phyloP scores from a whole-genome alignment of 2,113 vertebrate species.

The Taxidea taxus region DNA sequence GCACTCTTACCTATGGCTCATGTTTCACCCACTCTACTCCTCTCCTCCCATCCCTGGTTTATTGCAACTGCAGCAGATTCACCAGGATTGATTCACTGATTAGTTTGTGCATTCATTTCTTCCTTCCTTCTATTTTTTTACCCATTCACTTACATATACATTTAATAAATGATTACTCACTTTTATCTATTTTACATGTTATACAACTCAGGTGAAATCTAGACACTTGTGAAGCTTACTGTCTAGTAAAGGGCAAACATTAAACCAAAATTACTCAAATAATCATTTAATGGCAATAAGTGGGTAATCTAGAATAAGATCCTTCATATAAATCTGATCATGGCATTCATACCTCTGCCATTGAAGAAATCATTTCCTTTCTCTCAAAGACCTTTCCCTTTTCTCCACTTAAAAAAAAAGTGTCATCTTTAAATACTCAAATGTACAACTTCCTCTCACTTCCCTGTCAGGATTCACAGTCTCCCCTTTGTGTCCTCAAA shows the following conservation, averaged over 20 bases:
- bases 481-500: background rate
- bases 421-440: background rate
- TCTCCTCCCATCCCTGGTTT: background rate
- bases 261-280: background rate
- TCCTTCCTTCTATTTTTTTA: background rate
- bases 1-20: too few species aligned
- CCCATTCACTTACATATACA: background rate
- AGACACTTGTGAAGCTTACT: background rate
- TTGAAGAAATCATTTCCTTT: background rate
- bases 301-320: background rate
- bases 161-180: background rate
- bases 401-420: background rate
- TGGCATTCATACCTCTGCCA: background rate
- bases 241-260: background rate
- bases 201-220: too few species aligned
- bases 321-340: background rate
- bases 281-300: background rate
- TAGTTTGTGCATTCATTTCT: background rate
- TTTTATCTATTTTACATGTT: background rate
- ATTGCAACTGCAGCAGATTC: too few species aligned
- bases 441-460: background rate
- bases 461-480: background rate
- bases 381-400: background rate
- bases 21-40: accelerated
- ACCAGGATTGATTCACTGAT: background rate